A percentile compares a stretch with the other conserved stretches of the same genome.
phyloP scores from a whole-genome alignment of 2,888 invertebrate genomes.

The Meloe dianella region DNA sequence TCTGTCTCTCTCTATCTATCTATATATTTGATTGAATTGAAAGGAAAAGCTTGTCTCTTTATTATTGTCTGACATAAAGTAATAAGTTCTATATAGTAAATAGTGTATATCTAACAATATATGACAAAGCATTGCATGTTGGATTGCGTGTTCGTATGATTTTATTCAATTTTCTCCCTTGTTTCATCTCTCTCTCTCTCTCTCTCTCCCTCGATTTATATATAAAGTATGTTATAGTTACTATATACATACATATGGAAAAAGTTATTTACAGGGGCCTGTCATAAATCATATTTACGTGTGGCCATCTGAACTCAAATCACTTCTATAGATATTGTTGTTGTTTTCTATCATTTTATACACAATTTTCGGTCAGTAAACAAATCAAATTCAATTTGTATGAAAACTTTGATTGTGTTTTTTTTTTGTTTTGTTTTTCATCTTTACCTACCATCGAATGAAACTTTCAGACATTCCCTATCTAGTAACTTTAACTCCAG shows the following conservation, averaged over 20 bases:
- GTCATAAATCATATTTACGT: conserved; percentile 10
- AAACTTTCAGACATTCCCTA: too few species aligned
- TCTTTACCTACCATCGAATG: too few species aligned
- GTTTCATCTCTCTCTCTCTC: background rate
- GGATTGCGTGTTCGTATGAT: conserved; percentile 7
- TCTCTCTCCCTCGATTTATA: background rate
- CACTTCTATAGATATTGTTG: background rate
- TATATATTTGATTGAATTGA: conserved; percentile 1
- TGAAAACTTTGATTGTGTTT: background rate
- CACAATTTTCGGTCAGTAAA: background rate
- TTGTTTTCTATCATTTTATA: background rate
- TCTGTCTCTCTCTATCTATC: background rate
- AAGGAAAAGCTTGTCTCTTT: background rate
- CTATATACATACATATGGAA: background rate
- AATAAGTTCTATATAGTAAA: background rate
- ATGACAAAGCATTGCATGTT: background rate
- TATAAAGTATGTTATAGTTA: background rate
- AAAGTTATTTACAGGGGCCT: background rate
- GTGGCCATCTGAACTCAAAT: background rate
- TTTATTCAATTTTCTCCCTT: conserved; percentile 9
- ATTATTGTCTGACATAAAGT: background rate
- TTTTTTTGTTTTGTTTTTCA: too few species aligned
- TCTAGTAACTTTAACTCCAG: too few species aligned
- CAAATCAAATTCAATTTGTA: conserved; percentile 1
- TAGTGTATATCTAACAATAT: background rate